Base-by-base conservation (phyloP, 1,140 invertebrate genomes). In the Drosophila nikananu region DNA sequence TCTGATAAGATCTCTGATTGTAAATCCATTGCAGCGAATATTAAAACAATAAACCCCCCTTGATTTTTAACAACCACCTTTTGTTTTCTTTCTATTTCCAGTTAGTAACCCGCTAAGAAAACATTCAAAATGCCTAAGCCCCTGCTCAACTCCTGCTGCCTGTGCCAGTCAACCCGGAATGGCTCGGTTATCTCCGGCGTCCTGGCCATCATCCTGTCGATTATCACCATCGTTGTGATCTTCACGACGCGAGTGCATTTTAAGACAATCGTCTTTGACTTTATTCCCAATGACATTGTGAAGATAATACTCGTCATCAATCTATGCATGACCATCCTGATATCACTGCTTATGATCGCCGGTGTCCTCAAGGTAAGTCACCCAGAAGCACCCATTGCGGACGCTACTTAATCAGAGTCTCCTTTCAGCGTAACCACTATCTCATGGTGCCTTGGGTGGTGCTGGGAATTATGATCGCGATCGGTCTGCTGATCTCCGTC, bases 391-490 rank as follows among this genome's bases (percentile, higher is more conserved):
- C 17, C 58, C 6, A 19, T 41, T 46, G 32, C 44, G 8, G 27
- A 21, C 10, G 46, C 12, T 27, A 15, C 49, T 66, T 57, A 86
- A 83, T 67, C 49, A 73, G 0, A 10, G n/a, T 67, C 3, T 41
- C 19, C 35, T 94, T 94, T 8, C 93, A 97, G 96, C 94, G 95
- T 87, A 96, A 96, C 79, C 96, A 96, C 68, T 96, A 95, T 92
- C 92, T 97, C 73, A 97, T 97, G 96, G 93, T 97, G 23, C 97
- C 97, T 32, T 97, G 96, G 96, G 96, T 97, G 17, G 94, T 96
- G 27, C 93, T 97, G 25, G 96, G 96, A 0, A 95, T 97, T 37
- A 96, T 97, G 94, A 93, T 97, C 35, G 95, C 95, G 1, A 94
- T 97, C 62, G 96, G 95, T 8, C 86, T 97, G 48, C 92, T 97